Evolutionary conservation across 1,140 invertebrate genomes (phyloP), one percentile per base, ranked within the genome.

Genomic region (Stenopsyche tienmushanensis): DNA sequence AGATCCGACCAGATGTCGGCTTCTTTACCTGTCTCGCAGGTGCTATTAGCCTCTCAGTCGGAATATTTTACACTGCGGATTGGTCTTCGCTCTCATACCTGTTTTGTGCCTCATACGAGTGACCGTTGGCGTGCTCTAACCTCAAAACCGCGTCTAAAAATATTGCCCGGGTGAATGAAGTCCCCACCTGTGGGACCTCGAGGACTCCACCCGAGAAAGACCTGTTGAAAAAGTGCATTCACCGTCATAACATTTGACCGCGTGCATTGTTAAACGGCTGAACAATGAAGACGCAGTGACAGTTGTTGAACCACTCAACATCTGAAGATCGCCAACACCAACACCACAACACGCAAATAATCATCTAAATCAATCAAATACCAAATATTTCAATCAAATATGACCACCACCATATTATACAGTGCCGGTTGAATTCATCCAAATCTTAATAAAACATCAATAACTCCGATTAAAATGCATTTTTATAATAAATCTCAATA

Each of bases 21-120:
- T 39, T 47, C 57, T 60, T 60, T 60, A 60, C 57, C 57, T 44
- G 57, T 60, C 57, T 26, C 24, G 57, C 57, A 60, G 57, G 57
- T 60, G 57, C 57, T 60, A 60, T 60, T 60, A 60, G 57, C 57
- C 57, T 60, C 57, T 10, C 41, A 21, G 53, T 17, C 53, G 53
- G 53, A 57, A 47, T 15, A 47, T 13, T 15, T 20, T 13, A 20
- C 44, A 20, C n/a, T n/a, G n/a, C n/a, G n/a, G n/a, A 47, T 47
- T 57, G 53, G n/a, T 25, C 5, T 21, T 17, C 53, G 53, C 26
- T 57, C 26, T 25, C 57, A 60, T 60, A 60, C 57, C 57, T 60
- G 57, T 60, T 60, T 39, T 25, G 57, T 47, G 24, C 44, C 29
- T 34, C 29, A 34, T 42, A 18, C 44, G 13, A 34, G 57, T 41